A percentile compares a stretch with the other conserved stretches of the same genome.
Conservation (phyloP, 92 coral and sea anemone species). For the Actinernus sp. region DNA sequence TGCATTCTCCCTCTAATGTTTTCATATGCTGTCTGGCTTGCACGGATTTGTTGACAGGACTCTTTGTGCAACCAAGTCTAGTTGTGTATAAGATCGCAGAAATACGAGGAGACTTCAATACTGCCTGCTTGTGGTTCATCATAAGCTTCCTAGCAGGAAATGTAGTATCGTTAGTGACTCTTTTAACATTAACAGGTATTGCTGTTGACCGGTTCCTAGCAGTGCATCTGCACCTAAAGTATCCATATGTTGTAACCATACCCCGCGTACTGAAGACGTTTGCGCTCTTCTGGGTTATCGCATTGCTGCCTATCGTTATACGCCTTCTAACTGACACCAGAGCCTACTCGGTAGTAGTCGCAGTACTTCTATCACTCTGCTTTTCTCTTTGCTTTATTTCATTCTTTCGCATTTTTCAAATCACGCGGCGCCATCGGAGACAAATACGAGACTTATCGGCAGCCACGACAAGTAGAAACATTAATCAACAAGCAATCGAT, state of each 20-base stretch:
- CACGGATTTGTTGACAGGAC: slow-evolving; percentile 42
- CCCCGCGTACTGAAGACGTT: slow-evolving; percentile 20
- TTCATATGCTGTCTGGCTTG: slow-evolving; percentile 50
- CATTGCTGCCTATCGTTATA: background rate
- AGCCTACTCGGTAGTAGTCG: background rate
- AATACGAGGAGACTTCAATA: background rate
- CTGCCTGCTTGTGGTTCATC: slow-evolving; percentile 35
- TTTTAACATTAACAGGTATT: slow-evolving; percentile 42
- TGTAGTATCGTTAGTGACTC: slow-evolving; percentile 40
- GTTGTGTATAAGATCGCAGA: slow-evolving; percentile 50
- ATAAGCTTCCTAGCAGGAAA: slow-evolving; percentile 47
- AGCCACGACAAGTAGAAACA: background rate
- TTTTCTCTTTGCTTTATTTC: background rate
- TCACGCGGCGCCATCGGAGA: slow-evolving; percentile 1
- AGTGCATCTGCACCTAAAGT: slow-evolving; percentile 26
- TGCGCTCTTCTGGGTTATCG: slow-evolving; percentile 19
- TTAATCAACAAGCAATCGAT: background rate
- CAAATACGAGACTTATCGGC: slow-evolving; percentile 5
- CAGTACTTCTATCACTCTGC: background rate
- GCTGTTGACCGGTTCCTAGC: slow-evolving; percentile 42
- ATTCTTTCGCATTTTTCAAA: background rate
- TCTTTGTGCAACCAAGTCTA: slow-evolving; percentile 35
- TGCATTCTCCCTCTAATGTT: slow-evolving; percentile 36
- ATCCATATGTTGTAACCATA: slow-evolving; percentile 15
- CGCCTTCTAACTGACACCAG: background rate